Base-by-base conservation (phyloP, 2,113 vertebrate genomes). In the Meles meles region DNA sequence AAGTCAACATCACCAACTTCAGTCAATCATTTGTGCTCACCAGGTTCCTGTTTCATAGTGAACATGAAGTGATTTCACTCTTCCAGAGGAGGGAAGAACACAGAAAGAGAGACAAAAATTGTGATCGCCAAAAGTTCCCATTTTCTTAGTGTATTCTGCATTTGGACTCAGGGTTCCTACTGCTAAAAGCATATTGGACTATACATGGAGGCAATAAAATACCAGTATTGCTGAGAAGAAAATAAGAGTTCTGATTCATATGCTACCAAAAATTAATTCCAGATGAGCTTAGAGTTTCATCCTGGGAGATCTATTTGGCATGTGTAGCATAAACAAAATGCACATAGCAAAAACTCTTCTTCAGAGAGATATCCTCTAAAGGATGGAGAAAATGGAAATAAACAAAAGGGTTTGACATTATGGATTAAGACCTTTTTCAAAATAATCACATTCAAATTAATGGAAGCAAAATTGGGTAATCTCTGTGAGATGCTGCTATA, bases 161-260 rank as follows among this genome's bases (percentile, higher is more conserved):
- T 95, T 97, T 96, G 86, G 93, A 94, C 93, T 96, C 55, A 93
- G 85, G 82, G 77, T 93, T 97, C 97, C 97, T 92, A 95, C 72
- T 1, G 4, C 91, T 97, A 97, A 98, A 97, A 97, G 83, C 97
- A 93, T 97, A 95, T 97, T 95, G 94, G 88, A 89, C 93, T 97
- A 63, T 96, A 96, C 94, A 96, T 97, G 72, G 77, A 97, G 96
- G 74, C 93, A 97, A 97, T 98, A 97, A 97, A 98, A 94, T 97
- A 87, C 88, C 82, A 94, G 91, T 95, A 97, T 88, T 94, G 88
- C 97, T 97, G 88, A 95, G 90, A 97, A 97, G 96, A 97, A 98
- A 98, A 98, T 96, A 97, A 96, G 85, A 94, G 65, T 94, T 98
- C 98, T 97, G 95, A 98, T 97, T 95, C 97, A 98, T 97, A 93